phyloP scores from a whole-genome alignment of 2,113 vertebrate species.

The Himantopus leucocephalus region DNA sequence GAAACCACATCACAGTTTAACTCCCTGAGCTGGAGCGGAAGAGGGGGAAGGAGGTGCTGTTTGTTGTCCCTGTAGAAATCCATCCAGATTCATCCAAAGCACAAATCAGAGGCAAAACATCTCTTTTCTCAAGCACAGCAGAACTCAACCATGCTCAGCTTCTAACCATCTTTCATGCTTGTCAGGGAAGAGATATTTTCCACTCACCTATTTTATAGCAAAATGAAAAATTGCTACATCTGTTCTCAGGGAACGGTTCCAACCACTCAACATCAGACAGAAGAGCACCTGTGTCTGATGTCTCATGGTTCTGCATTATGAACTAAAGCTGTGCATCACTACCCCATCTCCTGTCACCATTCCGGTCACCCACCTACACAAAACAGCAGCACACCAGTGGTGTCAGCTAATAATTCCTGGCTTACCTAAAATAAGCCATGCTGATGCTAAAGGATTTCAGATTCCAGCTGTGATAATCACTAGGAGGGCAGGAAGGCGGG shows the following conservation, averaged over 20 bases:
- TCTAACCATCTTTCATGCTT: not conserved
- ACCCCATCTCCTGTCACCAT: not conserved
- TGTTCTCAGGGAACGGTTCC: not conserved
- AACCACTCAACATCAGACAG: not conserved
- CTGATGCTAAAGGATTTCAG: not conserved
- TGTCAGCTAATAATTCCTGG: not conserved
- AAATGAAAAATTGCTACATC: not conserved
- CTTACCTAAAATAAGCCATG: not conserved
- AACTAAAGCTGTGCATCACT: not conserved
- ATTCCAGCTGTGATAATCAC: conserved; percentile 17
- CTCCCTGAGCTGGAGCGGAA: not conserved
- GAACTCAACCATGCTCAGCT: not conserved
- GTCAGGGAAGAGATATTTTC: not conserved
- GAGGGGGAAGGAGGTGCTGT: not conserved
- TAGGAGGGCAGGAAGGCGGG: conserved; percentile 21
- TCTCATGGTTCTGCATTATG: not conserved
- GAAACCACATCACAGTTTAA: conserved; percentile 8
- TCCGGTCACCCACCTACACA: not conserved
- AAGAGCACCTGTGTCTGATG: not conserved
- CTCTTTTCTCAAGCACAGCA: not conserved
- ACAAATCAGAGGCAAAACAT: not conserved
- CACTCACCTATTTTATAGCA: not conserved
- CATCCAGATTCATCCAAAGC: not conserved
- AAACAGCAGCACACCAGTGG: rapidly evolving
- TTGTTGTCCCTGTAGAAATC: not conserved